Conservation (phyloP, 2,888 invertebrate species). For the Apamea monoglypha region DNA sequence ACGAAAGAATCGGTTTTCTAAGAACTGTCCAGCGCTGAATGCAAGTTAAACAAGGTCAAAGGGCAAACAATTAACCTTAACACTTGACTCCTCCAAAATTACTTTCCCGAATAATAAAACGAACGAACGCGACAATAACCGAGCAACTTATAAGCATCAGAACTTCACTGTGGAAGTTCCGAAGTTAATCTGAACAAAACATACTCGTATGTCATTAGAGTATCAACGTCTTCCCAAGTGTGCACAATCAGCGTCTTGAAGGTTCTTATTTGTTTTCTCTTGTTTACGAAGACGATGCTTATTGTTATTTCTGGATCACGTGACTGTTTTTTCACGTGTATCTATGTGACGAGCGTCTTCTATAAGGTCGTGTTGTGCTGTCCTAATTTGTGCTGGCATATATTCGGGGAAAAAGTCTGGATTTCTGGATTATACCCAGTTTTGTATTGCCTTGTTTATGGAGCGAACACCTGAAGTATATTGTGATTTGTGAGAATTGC, state of each 20-base stretch:
- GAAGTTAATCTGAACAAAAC: constrained; percentile 63
- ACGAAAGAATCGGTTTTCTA: background rate
- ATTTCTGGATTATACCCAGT: constrained; percentile 15
- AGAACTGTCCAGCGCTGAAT: background rate
- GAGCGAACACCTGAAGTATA: constrained; percentile 40
- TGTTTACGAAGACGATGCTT: constrained; percentile 54
- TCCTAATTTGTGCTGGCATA: constrained; percentile 20
- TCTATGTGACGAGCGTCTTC: background rate
- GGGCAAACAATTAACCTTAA: constrained; percentile 23
- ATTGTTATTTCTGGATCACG: constrained; percentile 41
- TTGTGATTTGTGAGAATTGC: constrained; percentile 17
- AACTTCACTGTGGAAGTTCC: constrained; percentile 57
- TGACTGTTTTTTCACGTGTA: constrained; percentile 37
- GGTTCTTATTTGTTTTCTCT: constrained; percentile 47
- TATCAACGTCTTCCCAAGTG: constrained; percentile 38
- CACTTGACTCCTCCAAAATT: constrained; percentile 26
- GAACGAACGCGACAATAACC: constrained; percentile 29
- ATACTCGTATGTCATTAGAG: constrained; percentile 63
- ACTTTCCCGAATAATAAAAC: constrained; percentile 42
- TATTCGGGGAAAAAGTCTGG: constrained; percentile 7
- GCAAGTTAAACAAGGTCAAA: constrained; percentile 3
- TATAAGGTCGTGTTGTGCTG: constrained; percentile 1
- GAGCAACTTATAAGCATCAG: constrained; percentile 48
- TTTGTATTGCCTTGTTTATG: constrained; percentile 23
- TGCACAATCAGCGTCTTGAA: constrained; percentile 58